phyloP scores from a whole-genome alignment of 2,797 vertebrate genomes.

The Peromyscus nudipes region DNA sequence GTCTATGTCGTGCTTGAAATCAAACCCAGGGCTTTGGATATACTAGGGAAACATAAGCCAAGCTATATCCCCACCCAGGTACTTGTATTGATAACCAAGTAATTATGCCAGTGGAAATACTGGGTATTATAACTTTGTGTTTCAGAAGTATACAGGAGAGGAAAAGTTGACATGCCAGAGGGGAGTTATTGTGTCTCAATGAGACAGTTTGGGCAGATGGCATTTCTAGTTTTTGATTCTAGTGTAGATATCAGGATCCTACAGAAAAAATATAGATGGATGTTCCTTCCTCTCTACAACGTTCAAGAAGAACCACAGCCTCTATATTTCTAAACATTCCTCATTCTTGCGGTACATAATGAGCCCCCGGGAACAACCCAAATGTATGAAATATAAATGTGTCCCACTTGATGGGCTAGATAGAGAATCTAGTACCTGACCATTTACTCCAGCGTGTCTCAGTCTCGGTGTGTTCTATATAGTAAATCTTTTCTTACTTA shows the following conservation, averaged over 20 bases:
- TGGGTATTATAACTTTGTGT: neutral
- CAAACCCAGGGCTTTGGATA: neutral
- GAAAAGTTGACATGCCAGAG: neutral
- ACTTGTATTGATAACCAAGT: conserved; percentile 56
- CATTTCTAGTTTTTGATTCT: neutral
- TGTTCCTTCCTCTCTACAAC: neutral
- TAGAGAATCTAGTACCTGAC: neutral
- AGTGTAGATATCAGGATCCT: neutral
- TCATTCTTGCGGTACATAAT: neutral
- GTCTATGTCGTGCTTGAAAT: neutral
- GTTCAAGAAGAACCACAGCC: neutral
- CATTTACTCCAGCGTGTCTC: neutral
- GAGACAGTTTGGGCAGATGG: neutral
- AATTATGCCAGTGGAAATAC: neutral
- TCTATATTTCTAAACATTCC: neutral
- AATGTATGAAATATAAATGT: neutral
- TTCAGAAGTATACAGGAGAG: neutral
- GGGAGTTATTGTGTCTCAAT: neutral
- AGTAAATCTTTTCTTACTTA: neutral
- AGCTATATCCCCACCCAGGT: neutral
- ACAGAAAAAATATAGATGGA: neutral
- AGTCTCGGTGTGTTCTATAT: neutral
- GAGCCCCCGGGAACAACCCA: neutral
- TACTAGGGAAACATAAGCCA: neutral
- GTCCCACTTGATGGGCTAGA: neutral